Conservation (phyloP, 2,797 vertebrate species). For the Sebastes vulpes region DNA sequence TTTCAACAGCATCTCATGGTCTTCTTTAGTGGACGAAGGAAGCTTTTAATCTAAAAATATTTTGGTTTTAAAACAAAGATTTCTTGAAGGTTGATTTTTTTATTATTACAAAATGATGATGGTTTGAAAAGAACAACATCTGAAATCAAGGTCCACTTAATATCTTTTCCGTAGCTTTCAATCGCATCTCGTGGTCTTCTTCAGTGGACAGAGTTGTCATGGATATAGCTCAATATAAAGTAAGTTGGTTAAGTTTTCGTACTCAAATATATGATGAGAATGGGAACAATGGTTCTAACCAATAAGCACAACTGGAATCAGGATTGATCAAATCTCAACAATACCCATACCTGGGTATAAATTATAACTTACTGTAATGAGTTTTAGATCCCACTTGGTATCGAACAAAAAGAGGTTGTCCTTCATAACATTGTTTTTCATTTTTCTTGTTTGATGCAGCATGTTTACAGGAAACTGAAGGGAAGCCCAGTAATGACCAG, state of each 20-base stretch:
- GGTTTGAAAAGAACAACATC: not conserved
- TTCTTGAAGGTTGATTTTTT: too few relatives aligned
- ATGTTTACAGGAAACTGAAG: constrained; percentile 45
- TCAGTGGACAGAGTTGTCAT: not conserved
- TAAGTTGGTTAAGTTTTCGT: not conserved
- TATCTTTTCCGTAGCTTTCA: not conserved
- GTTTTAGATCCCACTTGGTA: not conserved
- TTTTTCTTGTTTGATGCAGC: constrained; percentile 5
- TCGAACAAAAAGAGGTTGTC: not conserved
- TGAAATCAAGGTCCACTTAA: not conserved
- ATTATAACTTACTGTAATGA: not conserved
- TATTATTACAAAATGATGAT: not conserved
- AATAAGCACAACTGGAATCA: not conserved
- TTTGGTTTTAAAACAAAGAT: too few relatives aligned
- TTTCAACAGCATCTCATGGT: too few relatives aligned
- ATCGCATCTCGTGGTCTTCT: too few relatives aligned
- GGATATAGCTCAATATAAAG: not conserved
- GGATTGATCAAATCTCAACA: not conserved
- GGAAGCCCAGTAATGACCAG: constrained; percentile 42
- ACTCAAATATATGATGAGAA: not conserved
- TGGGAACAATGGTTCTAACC: not conserved
- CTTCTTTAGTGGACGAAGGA: too few relatives aligned
- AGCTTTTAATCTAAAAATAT: too few relatives aligned
- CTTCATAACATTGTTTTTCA: not conserved
- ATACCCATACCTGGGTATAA: not conserved